A percentile compares a stretch with the other conserved stretches of the same genome.
phyloP scores from a whole-genome alignment of 2,113 vertebrate genomes.

The Cervus canadensis region DNA sequence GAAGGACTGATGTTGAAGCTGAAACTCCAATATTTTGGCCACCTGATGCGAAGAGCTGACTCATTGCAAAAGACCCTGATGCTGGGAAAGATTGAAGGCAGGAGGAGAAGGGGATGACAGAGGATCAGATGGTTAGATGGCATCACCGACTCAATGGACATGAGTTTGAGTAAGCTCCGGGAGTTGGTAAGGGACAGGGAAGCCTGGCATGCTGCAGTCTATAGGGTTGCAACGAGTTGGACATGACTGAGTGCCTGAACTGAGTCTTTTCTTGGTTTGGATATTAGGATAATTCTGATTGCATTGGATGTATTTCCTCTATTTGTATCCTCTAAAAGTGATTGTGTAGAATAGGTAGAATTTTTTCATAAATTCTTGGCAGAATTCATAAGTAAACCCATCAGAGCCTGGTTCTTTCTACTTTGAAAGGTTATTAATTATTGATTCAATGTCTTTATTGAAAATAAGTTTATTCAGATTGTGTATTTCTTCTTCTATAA shows the following conservation, averaged over 20 bases:
- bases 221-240: rapidly evolving
- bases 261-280: background rate
- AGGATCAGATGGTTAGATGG: background rate
- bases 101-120: background rate
- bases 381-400: background rate
- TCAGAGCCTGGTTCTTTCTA: background rate
- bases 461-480: background rate
- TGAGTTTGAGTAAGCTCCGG: background rate
- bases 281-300: background rate
- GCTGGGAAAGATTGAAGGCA: background rate
- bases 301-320: background rate
- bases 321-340: background rate
- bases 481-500: background rate
- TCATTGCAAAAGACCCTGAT: background rate
- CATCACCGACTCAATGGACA: rapidly evolving
- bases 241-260: background rate
- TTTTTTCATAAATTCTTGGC: background rate
- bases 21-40: background rate
- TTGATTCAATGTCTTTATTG: background rate
- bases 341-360: background rate
- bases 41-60: background rate
- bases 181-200: background rate
- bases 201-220: background rate
- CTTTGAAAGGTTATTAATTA: background rate
- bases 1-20: background rate